A percentile compares a stretch with the other conserved stretches of the same genome.
Conservation (phyloP, 2,113 vertebrate species). For the Tachuris rubrigastra region DNA sequence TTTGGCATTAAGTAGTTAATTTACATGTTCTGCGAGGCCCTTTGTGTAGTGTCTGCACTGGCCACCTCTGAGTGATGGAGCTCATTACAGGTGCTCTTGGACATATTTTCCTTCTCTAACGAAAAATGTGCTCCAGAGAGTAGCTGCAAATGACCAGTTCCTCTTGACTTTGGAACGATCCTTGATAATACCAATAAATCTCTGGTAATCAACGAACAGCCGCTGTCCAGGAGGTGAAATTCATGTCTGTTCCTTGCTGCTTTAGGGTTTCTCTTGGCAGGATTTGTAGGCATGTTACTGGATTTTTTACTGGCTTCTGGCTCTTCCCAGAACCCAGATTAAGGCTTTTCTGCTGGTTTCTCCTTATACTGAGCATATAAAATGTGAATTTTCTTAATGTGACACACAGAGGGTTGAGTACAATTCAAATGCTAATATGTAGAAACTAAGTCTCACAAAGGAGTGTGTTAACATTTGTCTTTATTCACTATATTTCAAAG, state of each 20-base stretch:
- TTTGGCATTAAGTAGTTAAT: not conserved
- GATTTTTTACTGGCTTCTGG: not conserved
- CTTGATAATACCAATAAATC: not conserved
- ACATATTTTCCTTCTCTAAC: not conserved
- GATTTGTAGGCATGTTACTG: not conserved
- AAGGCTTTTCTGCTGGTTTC: not conserved
- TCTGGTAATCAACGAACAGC: not conserved
- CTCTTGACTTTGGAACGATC: not conserved
- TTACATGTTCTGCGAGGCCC: not conserved
- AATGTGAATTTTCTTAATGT: not conserved
- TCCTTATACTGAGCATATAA: not conserved
- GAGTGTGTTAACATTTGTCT: not conserved
- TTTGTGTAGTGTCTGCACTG: not conserved
- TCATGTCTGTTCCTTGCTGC: not conserved
- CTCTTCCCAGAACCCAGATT: not conserved
- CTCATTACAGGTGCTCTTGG: not conserved
- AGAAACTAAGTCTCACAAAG: not conserved
- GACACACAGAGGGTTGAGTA: not conserved
- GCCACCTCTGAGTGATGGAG: not conserved
- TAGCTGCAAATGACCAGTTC: not conserved
- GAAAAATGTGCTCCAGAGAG: not conserved
- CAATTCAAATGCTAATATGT: not conserved
- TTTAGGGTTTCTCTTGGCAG: not conserved
- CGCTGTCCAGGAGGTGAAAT: not conserved
- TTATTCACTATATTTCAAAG: not conserved